Evolutionary conservation across 2,113 vertebrate genomes (phyloP).

Genomic region (Dendrocopos noguchii): DNA sequence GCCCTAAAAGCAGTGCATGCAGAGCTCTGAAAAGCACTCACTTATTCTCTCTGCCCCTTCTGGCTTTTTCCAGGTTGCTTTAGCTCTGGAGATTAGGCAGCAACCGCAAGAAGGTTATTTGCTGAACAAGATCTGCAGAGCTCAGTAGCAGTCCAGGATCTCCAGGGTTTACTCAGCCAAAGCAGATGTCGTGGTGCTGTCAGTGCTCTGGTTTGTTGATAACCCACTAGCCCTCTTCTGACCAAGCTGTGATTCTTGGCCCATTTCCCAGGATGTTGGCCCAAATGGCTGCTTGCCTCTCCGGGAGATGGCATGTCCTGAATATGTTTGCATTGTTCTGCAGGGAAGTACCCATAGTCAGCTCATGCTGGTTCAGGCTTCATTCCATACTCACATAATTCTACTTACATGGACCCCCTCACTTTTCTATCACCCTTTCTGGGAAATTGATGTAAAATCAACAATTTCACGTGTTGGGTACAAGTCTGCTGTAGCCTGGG

Average conservation of each 20-base stretch:
- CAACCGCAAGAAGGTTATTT: background rate
- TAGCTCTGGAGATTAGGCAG: background rate
- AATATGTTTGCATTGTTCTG: constrained; percentile 5
- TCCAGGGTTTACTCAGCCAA: background rate
- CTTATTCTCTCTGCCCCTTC: background rate
- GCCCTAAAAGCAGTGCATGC: background rate
- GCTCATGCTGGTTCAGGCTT: background rate
- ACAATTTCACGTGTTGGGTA: background rate
- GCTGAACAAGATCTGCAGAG: background rate
- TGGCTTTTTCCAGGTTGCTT: background rate
- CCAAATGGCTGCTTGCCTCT: constrained; percentile 25
- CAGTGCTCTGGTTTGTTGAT: background rate
- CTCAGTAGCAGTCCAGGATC: background rate
- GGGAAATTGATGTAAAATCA: background rate
- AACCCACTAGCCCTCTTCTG: background rate
- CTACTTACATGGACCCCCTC: background rate
- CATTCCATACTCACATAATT: background rate
- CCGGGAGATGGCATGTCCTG: background rate
- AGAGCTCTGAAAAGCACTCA: background rate
- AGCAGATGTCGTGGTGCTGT: background rate
- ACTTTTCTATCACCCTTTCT: background rate
- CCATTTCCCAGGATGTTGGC: background rate
- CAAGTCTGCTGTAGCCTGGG: background rate
- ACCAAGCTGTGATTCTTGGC: background rate
- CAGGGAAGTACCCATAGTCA: background rate